Base-by-base conservation (phyloP, 2,113 vertebrate genomes). In the Pyxicephalus adspersus region DNA sequence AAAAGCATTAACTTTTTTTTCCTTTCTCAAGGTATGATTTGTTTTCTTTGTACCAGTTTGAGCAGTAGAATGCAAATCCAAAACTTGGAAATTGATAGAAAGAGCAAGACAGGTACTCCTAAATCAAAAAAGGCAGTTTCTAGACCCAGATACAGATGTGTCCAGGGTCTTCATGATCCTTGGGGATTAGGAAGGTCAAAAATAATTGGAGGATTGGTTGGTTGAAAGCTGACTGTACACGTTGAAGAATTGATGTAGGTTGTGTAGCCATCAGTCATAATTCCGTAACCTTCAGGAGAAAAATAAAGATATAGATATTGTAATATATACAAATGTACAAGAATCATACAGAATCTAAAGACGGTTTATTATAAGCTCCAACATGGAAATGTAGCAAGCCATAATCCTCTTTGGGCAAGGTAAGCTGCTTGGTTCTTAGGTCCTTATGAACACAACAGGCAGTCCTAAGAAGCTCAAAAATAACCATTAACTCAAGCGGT, bases 171-270 rank as follows among this genome's bases (percentile, higher is more conserved):
- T 98, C 95, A 99, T 87, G 96, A 97, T 86, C 92, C 94, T 91
- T 94, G 93, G 54, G 97, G 96, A 90, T 97, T 99, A 28, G 97
- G 97, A 85, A 99, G 95, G 94, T 99, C 97, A 70, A 99, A 98
- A 85, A 99, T 96, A 89, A 99, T 97, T 84, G 97, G 97, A 74
- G 95, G 96, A 90, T 99, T 99, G 90, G 96, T 98, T 71, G 97
- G 97, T 83, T 99, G 97, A 91, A 98, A 99, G 93, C 97, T 99
- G 92, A 98, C 95, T 26, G 97, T 98, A 89, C 97, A 98, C 13
- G 96, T 96, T 23, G 97, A 97, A 70, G 97, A 94, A 73, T 99
- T 99, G 92, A 99, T 93, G 91, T 98, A 99, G 0, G 97, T 97
- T 2, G 96, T 98, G 90, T 94, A 99, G 83, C 97, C 96, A 4